Percentiles rank a stretch among this genome's conserved stretches.
These are phyloP conservation scores for Parnassius mnemosyne DNA, from an alignment of 2,888 invertebrate species.

Conservation along the genomic window DNA sequence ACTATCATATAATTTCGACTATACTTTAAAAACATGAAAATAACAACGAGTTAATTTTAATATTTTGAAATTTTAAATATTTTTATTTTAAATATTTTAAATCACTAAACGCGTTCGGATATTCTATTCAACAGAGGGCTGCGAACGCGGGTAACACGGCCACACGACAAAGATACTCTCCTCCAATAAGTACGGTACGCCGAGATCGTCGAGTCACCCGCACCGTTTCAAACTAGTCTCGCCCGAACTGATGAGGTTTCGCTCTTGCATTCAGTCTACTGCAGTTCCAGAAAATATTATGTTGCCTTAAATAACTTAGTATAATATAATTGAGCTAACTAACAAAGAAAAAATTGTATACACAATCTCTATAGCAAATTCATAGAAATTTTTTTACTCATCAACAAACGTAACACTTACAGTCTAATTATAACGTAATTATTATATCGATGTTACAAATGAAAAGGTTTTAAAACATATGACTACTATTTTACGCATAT, in stretches of 20 bases:
- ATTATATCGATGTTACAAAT: too few relatives aligned
- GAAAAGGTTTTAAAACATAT: neutral
- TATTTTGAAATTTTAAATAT: neutral
- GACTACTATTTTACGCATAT: slow-evolving; percentile 13
- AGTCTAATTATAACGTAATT: too few relatives aligned
- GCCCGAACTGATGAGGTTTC: slow-evolving; percentile 25
- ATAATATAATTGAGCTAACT: slow-evolving; percentile 13
- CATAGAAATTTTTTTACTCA: too few relatives aligned
- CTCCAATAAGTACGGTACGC: slow-evolving; percentile 29
- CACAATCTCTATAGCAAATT: too few relatives aligned
- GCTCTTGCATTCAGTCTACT: slow-evolving; percentile 30
- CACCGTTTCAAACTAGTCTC: slow-evolving; percentile 33
- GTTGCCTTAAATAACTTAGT: slow-evolving; percentile 21
- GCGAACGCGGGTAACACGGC: slow-evolving; percentile 27
- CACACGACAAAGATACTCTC: slow-evolving; percentile 35
- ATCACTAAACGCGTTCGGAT: slow-evolving; percentile 35
- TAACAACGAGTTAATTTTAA: neutral
- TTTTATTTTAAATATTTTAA: slow-evolving; percentile 22
- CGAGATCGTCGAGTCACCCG: slow-evolving; percentile 26
- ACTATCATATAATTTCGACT: slow-evolving; percentile 7
- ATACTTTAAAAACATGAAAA: slow-evolving; percentile 16
- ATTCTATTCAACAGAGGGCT: slow-evolving; percentile 31
- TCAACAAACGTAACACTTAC: too few relatives aligned
- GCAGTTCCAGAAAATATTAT: slow-evolving; percentile 29
- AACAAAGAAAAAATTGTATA: too few relatives aligned